Conservation (phyloP, 2,113 vertebrate genomes). For the Cariama cristata region DNA sequence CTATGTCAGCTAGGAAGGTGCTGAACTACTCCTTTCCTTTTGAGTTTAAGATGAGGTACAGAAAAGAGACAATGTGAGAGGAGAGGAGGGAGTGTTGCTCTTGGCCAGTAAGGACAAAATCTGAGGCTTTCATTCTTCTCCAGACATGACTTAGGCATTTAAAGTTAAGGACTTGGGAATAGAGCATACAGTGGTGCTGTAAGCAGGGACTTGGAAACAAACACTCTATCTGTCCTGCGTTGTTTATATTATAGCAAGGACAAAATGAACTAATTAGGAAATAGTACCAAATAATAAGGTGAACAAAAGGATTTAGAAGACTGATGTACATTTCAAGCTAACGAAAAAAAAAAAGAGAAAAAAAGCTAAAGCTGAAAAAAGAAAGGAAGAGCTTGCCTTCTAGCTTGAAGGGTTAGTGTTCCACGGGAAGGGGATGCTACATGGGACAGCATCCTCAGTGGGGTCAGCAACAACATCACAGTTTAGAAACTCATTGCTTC, state of each 20-base stretch:
- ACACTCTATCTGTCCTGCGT: background rate
- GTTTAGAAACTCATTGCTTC: background rate
- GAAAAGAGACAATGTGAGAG: background rate
- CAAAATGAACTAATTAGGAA: background rate
- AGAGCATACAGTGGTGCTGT: background rate
- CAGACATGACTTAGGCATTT: background rate
- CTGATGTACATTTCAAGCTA: background rate
- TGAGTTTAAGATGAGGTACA: background rate
- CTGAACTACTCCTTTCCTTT: background rate
- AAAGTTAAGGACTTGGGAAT: background rate
- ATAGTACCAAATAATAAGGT: background rate
- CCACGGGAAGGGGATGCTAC: background rate
- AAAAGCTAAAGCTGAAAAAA: background rate
- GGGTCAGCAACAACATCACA: background rate
- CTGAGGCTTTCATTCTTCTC: constrained; percentile 41
- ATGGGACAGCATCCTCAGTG: background rate
- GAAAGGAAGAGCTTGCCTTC: background rate
- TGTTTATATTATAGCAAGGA: background rate
- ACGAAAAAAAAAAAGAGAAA: background rate
- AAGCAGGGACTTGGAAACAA: background rate
- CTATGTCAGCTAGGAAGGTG: background rate
- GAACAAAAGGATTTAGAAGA: background rate
- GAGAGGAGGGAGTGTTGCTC: background rate
- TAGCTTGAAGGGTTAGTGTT: background rate
- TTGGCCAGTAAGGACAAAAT: constrained; percentile 5